These are phyloP conservation scores for Mythimna loreyi DNA, from an alignment of 2,888 invertebrate species.

Conservation along the genomic window DNA sequence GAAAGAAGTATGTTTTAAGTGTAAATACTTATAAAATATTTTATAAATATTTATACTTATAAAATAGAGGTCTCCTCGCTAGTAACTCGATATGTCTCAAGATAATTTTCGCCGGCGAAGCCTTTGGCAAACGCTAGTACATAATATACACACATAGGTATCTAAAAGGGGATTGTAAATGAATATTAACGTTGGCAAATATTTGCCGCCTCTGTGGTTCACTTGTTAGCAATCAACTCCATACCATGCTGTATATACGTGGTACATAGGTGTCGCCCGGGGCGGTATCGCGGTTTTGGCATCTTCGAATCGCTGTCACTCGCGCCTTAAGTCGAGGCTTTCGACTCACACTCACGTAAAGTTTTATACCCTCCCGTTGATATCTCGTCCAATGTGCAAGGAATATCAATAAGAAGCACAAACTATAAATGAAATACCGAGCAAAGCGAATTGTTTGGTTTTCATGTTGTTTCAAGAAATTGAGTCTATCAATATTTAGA, in stretches of 20 bases:
- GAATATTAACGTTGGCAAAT: slow-evolving; percentile 59
- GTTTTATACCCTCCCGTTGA: slow-evolving; percentile 83
- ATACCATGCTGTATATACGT: slow-evolving; percentile 27
- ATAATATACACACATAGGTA: slow-evolving; percentile 4
- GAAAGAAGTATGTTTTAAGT: too few relatives aligned
- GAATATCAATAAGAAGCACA: slow-evolving; percentile 83
- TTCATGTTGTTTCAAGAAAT: slow-evolving; percentile 73
- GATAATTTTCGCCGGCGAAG: not conserved
- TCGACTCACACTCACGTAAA: slow-evolving; percentile 71
- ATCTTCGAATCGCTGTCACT: slow-evolving; percentile 66
- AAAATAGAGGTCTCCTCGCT: too few relatives aligned
- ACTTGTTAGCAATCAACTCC: slow-evolving; percentile 59
- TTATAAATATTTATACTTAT: too few relatives aligned
- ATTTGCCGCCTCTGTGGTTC: slow-evolving; percentile 51
- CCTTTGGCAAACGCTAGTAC: not conserved
- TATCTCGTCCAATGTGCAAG: slow-evolving; percentile 77
- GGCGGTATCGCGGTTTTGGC: slow-evolving; percentile 43
- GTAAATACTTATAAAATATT: too few relatives aligned
- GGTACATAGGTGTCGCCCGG: slow-evolving; percentile 11
- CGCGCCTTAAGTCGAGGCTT: slow-evolving; percentile 41
- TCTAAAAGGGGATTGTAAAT: slow-evolving; percentile 48
- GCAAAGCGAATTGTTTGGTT: slow-evolving; percentile 74
- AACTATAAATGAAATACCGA: slow-evolving; percentile 81
- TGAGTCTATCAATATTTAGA: slow-evolving; percentile 55
- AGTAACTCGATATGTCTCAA: not conserved